A percentile compares a stretch with the other conserved stretches of the same genome.
These are phyloP conservation scores for Planococcus citri DNA, from an alignment of 1,140 invertebrate genomes.

Conservation along the genomic window DNA sequence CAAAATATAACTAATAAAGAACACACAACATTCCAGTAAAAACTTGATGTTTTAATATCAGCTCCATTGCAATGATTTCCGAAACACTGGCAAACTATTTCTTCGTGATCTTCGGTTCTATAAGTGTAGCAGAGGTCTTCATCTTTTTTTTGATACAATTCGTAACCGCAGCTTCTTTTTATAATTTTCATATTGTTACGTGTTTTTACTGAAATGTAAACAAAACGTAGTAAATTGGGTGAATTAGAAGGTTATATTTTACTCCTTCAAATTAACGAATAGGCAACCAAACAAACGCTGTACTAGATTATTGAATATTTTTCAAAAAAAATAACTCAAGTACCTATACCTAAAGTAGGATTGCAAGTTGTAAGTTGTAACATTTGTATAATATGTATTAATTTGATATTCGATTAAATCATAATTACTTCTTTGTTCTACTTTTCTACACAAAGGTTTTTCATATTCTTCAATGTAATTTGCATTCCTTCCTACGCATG, in stretches of 20 bases:
- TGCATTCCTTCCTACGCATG: too few relatives aligned
- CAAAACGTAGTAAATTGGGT: too few relatives aligned
- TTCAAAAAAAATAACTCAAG: too few relatives aligned
- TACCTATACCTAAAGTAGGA: too few relatives aligned
- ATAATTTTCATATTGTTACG: constrained; percentile 34
- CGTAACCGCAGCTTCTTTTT: constrained; percentile 41
- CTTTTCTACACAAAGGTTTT: constrained; percentile 24
- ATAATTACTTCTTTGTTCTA: constrained; percentile 26
- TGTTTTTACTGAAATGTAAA: constrained; percentile 11
- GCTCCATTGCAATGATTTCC: constrained; percentile 38
- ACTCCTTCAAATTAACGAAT: too few relatives aligned
- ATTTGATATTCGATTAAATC: too few relatives aligned
- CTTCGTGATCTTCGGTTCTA: constrained; percentile 41
- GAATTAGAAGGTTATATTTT: too few relatives aligned
- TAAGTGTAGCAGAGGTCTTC: constrained; percentile 36
- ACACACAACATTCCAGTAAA: background rate
- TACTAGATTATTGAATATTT: too few relatives aligned
- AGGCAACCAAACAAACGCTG: too few relatives aligned
- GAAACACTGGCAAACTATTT: constrained; percentile 42
- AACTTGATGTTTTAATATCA: background rate
- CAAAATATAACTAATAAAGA: background rate
- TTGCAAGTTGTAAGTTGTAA: too few relatives aligned
- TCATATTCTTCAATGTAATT: background rate
- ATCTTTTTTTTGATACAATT: constrained; percentile 32
- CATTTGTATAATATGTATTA: too few relatives aligned